A percentile compares a stretch with the other conserved stretches of the same genome.
phyloP scores from a whole-genome alignment of 2,888 invertebrate species.

The Sphinx pinastri region DNA sequence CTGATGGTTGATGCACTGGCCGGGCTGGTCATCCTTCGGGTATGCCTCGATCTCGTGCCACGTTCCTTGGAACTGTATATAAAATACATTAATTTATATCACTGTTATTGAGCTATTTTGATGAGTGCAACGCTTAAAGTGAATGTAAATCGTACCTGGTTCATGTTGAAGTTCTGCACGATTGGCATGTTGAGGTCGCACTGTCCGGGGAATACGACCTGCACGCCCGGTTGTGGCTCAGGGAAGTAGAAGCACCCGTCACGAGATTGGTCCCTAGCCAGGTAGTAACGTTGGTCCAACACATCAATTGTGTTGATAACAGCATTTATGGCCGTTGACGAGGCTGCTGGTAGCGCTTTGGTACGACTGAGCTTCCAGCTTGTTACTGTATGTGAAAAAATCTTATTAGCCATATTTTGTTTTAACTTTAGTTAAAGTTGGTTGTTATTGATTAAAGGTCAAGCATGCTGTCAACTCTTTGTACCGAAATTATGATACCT shows the following conservation, averaged over 20 bases:
- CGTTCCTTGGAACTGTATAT: constrained; percentile 56
- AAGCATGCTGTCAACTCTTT: no score
- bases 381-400: constrained; percentile 48
- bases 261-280: constrained; percentile 49
- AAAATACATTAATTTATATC: constrained; percentile 26
- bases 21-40: constrained; percentile 56
- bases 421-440: background rate
- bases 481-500: no score
- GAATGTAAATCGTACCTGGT: constrained; percentile 41
- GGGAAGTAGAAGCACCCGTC: constrained; percentile 70
- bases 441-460: no score
- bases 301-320: constrained; percentile 48
- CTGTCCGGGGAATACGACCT: constrained; percentile 63
- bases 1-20: constrained; percentile 61
- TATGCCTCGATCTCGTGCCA: constrained; percentile 68
- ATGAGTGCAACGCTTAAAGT: background rate
- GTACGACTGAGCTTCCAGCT: constrained; percentile 70
- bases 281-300: constrained; percentile 54
- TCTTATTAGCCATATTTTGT: background rate
- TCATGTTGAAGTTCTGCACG: constrained; percentile 49
- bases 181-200: constrained; percentile 47
- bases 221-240: constrained; percentile 49
- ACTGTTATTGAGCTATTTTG: background rate
- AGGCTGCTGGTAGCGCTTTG: constrained; percentile 46
- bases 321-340: constrained; percentile 46